These are phyloP conservation scores for Ecliptopera silaceata DNA, from an alignment of 2,888 invertebrate species.

Conservation along the genomic window DNA sequence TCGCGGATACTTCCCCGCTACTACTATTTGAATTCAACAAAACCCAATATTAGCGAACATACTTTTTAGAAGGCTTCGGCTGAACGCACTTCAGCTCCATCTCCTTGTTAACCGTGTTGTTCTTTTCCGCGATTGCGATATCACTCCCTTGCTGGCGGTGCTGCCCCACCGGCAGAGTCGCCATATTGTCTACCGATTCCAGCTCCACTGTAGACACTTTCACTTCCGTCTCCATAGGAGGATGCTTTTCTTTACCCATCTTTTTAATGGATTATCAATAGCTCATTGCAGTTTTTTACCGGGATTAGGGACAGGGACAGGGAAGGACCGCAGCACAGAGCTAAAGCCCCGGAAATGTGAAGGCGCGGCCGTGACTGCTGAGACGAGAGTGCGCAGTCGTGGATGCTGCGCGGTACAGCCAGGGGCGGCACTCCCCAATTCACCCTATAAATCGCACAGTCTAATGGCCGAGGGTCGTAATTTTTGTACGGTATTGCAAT, in stretches of 20 bases:
- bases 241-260: constrained; percentile 79
- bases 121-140: constrained; percentile 90
- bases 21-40: background rate
- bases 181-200: constrained; percentile 94
- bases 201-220: constrained; percentile 95
- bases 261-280: constrained; percentile 41
- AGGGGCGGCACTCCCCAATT: constrained; percentile 73
- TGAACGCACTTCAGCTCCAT: constrained; percentile 94
- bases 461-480: constrained; percentile 56
- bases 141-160: constrained; percentile 87
- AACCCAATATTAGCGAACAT: constrained; percentile 54
- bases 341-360: constrained; percentile 67
- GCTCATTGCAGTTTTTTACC: constrained; percentile 53
- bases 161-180: constrained; percentile 92
- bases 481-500: constrained; percentile 48
- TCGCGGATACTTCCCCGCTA: background rate
- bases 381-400: constrained; percentile 75
- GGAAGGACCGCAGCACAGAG: constrained; percentile 54
- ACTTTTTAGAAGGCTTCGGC: constrained; percentile 93
- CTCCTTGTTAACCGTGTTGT: constrained; percentile 92
- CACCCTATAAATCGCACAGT: constrained; percentile 59
- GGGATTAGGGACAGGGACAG: constrained; percentile 43
- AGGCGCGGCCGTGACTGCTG: constrained; percentile 65
- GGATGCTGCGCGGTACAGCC: constrained; percentile 73
- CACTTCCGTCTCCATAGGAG: constrained; percentile 87